Evolutionary conservation across 2,888 invertebrate genomes (phyloP), one percentile per base, ranked within the genome.

Genomic region (Anaspis maculata): DNA sequence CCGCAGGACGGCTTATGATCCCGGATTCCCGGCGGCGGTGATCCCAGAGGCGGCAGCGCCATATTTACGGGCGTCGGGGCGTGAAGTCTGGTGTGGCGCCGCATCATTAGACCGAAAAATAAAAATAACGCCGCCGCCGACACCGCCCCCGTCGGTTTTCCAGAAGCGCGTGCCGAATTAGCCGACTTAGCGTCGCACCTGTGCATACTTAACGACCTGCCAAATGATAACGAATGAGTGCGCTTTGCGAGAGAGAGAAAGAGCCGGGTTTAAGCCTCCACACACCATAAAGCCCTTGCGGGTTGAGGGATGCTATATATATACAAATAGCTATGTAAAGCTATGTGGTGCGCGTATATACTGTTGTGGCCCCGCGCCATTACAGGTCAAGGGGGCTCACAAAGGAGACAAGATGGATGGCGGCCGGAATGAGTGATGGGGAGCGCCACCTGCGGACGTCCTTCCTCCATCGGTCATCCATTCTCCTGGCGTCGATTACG

Each of bases 401-500:
- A 39, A 38, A 32, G 36, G 25, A 42, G 45, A 46, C 44, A 49
- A 48, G 49, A 48, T 44, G 45, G 45, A 46, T 48, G 44, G 37
- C 37, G 34, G 39, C 25, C 37, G 35, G 44, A 41, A 48, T 51
- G 53, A 53, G 51, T 53, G 52, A 56, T 48, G 47, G 51, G 50
- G 50, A 40, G 41, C 44, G 41, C 44, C 56, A 56, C 52, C 52
- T 54, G 52, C 49, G 51, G 50, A 52, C 49, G 43, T 41, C 43
- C 38, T 46, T 9, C n/a, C n/a, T n/a, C 47, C 48, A 53, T 54
- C 53, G 51, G 50, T 52, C 54, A 56, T 52, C 50, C 47, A 46
- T 53, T 54, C 51, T 46, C 42, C 43, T 32, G 44, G 45, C 44
- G 42, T 42, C 49, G 46, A 50, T 51, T 48, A 50, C 47, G 46